Evolutionary conservation across 2,113 vertebrate species (phyloP).

Genomic region (Dicrurus megarhynchus): DNA sequence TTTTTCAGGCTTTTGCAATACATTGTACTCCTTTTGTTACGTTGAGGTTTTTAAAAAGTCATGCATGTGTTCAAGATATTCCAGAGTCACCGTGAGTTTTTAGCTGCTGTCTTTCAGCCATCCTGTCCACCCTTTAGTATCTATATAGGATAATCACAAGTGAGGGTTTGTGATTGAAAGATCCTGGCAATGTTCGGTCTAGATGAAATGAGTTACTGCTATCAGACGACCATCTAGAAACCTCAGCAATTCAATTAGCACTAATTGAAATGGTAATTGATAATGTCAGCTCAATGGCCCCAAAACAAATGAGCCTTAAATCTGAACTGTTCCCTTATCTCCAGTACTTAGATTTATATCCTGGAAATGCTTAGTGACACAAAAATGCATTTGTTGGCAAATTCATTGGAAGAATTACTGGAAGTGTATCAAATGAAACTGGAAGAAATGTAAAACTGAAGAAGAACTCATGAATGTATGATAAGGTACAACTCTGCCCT

Average conservation of each 20-base stretch:
- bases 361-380: slow-evolving; percentile 30
- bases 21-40: neutral
- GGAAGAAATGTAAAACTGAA: neutral
- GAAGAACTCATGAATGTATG: neutral
- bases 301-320: slow-evolving; percentile 35
- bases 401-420: neutral
- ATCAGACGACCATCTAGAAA: slow-evolving; percentile 10
- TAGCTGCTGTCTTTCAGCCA: neutral
- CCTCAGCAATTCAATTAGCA: slow-evolving; percentile 16
- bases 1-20: neutral
- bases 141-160: neutral
- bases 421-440: neutral
- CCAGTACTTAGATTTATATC: neutral
- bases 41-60: neutral
- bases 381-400: slow-evolving; percentile 17
- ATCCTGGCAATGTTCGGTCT: neutral
- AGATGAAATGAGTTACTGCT: slow-evolving; percentile 9
- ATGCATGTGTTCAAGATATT: neutral
- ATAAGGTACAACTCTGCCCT: neutral
- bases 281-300: neutral
- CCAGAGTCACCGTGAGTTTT: neutral
- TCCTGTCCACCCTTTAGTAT: neutral
- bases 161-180: neutral
- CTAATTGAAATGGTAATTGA: slow-evolving; percentile 39
- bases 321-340: neutral